phyloP scores from a whole-genome alignment of 1,140 invertebrate species.

The Acromyrmex charruanus region DNA sequence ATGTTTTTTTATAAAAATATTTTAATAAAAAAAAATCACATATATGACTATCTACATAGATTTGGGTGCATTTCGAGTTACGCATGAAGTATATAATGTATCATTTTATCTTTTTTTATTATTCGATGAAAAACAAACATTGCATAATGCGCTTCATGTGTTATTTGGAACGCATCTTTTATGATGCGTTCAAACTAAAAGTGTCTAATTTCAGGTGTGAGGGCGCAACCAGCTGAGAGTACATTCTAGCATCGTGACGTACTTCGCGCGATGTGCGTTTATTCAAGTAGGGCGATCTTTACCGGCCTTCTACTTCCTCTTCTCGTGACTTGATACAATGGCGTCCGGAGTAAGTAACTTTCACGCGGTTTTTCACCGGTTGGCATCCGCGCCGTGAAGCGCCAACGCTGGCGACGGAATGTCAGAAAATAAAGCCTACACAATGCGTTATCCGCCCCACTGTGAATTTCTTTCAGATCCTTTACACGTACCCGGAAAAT shows the following conservation, averaged over 20 bases:
- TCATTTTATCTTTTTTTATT: too few species aligned
- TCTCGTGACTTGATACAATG: slow-evolving; percentile 85
- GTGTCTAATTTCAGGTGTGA: neutral
- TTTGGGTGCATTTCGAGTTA: too few species aligned
- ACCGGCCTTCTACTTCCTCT: slow-evolving; percentile 85
- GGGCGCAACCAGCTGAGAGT: neutral
- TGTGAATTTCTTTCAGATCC: slow-evolving; percentile 92
- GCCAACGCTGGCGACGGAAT: neutral
- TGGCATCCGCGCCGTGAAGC: slow-evolving; percentile 80
- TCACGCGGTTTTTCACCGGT: slow-evolving; percentile 81
- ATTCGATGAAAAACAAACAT: too few species aligned
- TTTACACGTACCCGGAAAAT: slow-evolving; percentile 98
- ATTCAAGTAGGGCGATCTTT: slow-evolving; percentile 74
- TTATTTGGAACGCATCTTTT: too few species aligned
- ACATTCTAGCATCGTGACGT: neutral
- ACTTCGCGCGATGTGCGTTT: neutral
- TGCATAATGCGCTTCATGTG: too few species aligned
- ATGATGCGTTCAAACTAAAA: too few species aligned
- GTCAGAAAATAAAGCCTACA: neutral
- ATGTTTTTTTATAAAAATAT: too few species aligned
- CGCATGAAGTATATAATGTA: too few species aligned
- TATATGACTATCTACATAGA: too few species aligned
- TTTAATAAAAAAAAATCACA: too few species aligned
- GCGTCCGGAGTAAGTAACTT: slow-evolving; percentile 88
- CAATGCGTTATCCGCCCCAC: slow-evolving; percentile 54